Conservation (phyloP, 30 jellyfish, hydroid and myxozoan genomes). For the Chrysaora quinquecirrha region DNA sequence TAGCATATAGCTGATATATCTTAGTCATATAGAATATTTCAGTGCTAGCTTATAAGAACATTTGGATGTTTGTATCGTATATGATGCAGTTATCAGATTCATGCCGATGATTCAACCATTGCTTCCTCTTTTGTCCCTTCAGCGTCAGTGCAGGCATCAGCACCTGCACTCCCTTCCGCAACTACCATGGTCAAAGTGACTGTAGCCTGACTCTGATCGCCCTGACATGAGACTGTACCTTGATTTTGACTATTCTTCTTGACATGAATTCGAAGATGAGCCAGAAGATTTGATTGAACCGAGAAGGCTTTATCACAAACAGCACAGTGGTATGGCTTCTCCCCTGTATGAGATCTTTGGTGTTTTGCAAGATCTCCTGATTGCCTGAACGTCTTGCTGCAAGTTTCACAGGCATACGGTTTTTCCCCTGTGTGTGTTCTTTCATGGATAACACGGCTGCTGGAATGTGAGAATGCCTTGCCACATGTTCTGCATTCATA, state of each 20-base stretch:
- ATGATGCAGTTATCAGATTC: too few relatives aligned
- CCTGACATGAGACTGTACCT: too few relatives aligned
- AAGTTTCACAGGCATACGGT: constrained; percentile 58
- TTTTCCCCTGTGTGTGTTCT: constrained; percentile 64
- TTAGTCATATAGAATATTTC: too few relatives aligned
- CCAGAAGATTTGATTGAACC: constrained; percentile 62
- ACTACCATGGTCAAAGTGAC: constrained; percentile 28
- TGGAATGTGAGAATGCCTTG: constrained; percentile 58
- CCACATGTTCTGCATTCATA: constrained; percentile 47
- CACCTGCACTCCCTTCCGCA: too few relatives aligned
- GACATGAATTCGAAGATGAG: constrained; percentile 66
- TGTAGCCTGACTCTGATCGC: background rate
- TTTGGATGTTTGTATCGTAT: too few relatives aligned
- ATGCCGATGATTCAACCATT: background rate
- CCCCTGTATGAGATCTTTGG: constrained; percentile 66
- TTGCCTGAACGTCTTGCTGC: constrained; percentile 61
- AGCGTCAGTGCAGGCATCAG: too few relatives aligned
- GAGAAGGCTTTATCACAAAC: constrained; percentile 60
- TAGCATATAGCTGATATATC: too few relatives aligned
- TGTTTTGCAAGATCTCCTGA: constrained; percentile 70
- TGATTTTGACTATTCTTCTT: constrained; percentile 45
- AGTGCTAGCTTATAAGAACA: too few relatives aligned
- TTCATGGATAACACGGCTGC: constrained; percentile 69
- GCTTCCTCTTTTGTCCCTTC: constrained; percentile 17
- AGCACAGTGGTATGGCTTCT: constrained; percentile 68